Evolutionary conservation across 2,888 invertebrate species (phyloP), one percentile per base, ranked within the genome.

Genomic region (Pherbina coryleti): DNA sequence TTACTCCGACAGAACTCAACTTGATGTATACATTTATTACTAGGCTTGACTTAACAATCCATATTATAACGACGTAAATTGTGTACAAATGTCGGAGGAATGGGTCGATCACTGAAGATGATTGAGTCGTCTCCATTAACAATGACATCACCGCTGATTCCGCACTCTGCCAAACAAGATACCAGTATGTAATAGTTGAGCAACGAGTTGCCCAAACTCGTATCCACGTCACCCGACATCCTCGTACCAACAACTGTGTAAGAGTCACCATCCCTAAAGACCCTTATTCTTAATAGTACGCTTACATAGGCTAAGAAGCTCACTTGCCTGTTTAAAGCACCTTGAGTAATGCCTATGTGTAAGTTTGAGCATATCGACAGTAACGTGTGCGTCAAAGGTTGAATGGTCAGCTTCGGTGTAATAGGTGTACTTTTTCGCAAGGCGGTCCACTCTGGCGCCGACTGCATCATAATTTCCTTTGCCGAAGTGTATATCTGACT

Each of bases 161-260:
- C 5, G n/a, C 28, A 34, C 17, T 17, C 17, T 55, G 17, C n/a
- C 5, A 55, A 2, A 7, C 17, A 19, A 55, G 55, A 9, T 7
- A 19, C 31, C 0, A 75, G 64, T 5, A 75, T 75, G 19, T 72
- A 77, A 7, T 77, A 77, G 17, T 77, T 72, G 71, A 77, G 19
- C 44, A 77, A 25, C 14, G 71, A 71, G 28, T 77, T 77, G 17
- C 77, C 72, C 8, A 77, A 57, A 22, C 57, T n/a, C 17, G 77
- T 77, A 49, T 77, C 77, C 55, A 77, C 71, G 44, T 77, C 77
- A 17, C 77, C 77, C 3, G 77, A 77, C 77, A 77, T 77, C n/a
- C 69, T n/a, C 28, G 69, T 76, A 2, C 69, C 69, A 2, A 11
- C 4, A 17, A 55, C 49, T 11, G n/a, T 69, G 28, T 55, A 69